Conservation (phyloP, 2,113 vertebrate genomes). For the Oncorhynchus masou region DNA sequence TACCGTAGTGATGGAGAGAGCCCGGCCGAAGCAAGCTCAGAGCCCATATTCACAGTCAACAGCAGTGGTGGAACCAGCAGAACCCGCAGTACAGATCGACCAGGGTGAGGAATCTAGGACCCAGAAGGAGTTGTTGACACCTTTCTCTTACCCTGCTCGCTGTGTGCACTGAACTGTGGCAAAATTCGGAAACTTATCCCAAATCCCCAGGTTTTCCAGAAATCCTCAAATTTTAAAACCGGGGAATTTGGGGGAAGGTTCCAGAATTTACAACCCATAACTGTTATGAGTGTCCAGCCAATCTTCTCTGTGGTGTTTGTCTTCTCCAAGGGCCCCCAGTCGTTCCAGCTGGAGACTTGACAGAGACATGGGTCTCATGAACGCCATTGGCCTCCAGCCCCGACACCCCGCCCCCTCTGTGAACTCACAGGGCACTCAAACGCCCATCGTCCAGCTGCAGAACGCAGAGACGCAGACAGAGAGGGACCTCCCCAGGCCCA, state of each 20-base stretch:
- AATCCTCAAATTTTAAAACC: neutral
- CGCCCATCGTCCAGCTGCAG: constrained; percentile 89
- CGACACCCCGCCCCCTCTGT: constrained; percentile 92
- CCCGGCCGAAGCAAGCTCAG: constrained; percentile 86
- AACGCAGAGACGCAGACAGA: constrained; percentile 97
- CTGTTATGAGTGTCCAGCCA: neutral
- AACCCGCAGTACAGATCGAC: constrained; percentile 81
- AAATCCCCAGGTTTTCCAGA: neutral
- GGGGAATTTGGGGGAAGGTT: neutral
- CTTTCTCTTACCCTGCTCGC: neutral
- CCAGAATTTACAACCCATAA: neutral
- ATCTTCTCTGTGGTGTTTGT: neutral
- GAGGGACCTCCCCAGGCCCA: constrained; percentile 83
- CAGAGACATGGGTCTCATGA: constrained; percentile 98
- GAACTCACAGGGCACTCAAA: constrained; percentile 97
- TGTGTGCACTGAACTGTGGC: neutral
- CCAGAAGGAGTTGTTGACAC: neutral
- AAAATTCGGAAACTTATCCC: neutral
- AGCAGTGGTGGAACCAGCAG: constrained; percentile 75
- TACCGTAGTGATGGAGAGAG: constrained; percentile 90
- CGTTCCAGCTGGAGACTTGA: constrained; percentile 91
- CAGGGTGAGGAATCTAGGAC: constrained; percentile 78
- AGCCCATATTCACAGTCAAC: constrained; percentile 88
- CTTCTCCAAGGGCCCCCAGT: constrained; percentile 75
- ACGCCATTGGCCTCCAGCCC: constrained; percentile 95